Conservation (phyloP, 2,888 invertebrate genomes). For the Itoplectis maculator region DNA sequence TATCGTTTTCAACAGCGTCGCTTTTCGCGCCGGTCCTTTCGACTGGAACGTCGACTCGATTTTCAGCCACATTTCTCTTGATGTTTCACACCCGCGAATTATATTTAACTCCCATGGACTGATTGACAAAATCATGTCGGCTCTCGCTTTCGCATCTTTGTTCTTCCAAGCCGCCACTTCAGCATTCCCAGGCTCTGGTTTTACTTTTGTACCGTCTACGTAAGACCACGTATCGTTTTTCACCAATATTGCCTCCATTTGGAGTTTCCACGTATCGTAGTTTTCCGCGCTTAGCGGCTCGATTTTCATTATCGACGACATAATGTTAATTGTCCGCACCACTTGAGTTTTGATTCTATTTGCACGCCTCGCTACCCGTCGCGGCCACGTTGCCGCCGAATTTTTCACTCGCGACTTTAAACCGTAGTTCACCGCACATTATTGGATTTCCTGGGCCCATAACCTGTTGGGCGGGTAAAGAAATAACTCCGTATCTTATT, state of each 20-base stretch:
- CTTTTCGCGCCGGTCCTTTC: conserved; percentile 81
- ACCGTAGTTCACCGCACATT: background rate
- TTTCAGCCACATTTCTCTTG: conserved; percentile 79
- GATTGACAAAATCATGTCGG: conserved; percentile 27
- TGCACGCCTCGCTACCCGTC: background rate
- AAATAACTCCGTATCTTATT: background rate
- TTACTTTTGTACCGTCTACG: conserved; percentile 11
- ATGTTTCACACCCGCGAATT: conserved; percentile 62
- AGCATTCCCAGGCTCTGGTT: conserved; percentile 13
- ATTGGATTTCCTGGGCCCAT: background rate
- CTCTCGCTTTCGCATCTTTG: conserved; percentile 26
- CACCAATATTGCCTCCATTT: conserved; percentile 50
- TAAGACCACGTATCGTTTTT: conserved; percentile 39
- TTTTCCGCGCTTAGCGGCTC: conserved; percentile 45
- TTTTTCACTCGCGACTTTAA: conserved; percentile 19
- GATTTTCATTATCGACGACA: conserved; percentile 14
- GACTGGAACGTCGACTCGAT: conserved; percentile 78
- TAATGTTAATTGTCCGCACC: background rate
- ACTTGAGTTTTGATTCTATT: background rate
- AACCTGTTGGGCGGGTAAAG: conserved; percentile 6
- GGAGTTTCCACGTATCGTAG: conserved; percentile 50
- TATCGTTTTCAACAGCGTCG: conserved; percentile 79
- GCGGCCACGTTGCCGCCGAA: conserved; percentile 18
- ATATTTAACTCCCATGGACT: conserved; percentile 22
- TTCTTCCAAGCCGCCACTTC: background rate